Evolutionary conservation across 2,113 vertebrate genomes (phyloP).

Genomic region (Channa argus): DNA sequence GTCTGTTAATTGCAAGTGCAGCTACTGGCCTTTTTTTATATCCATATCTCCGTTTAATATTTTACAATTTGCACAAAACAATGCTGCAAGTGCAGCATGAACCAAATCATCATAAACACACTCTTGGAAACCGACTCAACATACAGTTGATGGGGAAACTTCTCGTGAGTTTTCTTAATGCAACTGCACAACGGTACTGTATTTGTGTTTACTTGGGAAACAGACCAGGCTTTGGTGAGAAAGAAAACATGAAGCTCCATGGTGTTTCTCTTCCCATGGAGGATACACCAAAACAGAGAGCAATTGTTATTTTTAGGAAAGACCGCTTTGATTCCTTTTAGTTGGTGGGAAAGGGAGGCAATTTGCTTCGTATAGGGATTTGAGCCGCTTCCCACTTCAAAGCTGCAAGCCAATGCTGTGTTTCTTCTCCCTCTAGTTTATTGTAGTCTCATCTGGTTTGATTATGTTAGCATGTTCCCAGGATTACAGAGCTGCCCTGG

Average conservation of each 20-base stretch:
- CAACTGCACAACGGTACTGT: neutral
- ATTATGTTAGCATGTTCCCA: constrained; percentile 54
- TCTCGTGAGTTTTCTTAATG: neutral
- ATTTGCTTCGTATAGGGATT: constrained; percentile 58
- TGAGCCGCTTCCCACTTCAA: constrained; percentile 69
- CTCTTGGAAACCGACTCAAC: too few relatives aligned
- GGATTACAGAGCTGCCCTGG: constrained; percentile 45
- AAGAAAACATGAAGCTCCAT: constrained; percentile 11
- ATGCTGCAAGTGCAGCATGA: neutral
- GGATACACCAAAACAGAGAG: constrained; percentile 14
- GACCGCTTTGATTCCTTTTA: constrained; percentile 51
- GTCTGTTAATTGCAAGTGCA: neutral
- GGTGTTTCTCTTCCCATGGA: constrained; percentile 47
- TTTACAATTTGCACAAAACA: neutral
- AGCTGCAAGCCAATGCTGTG: constrained; percentile 34
- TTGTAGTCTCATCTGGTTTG: constrained; percentile 55
- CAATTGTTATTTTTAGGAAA: constrained; percentile 69
- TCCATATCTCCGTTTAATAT: neutral
- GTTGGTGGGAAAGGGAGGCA: constrained; percentile 54
- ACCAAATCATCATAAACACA: neutral
- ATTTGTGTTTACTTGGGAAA: constrained; percentile 9
- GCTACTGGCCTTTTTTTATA: neutral
- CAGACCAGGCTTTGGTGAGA: constrained; percentile 6
- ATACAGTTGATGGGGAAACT: neutral
- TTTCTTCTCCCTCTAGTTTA: constrained; percentile 53